Base-by-base conservation (phyloP, 2,888 invertebrate species). In the Ectemnius lituratus region DNA sequence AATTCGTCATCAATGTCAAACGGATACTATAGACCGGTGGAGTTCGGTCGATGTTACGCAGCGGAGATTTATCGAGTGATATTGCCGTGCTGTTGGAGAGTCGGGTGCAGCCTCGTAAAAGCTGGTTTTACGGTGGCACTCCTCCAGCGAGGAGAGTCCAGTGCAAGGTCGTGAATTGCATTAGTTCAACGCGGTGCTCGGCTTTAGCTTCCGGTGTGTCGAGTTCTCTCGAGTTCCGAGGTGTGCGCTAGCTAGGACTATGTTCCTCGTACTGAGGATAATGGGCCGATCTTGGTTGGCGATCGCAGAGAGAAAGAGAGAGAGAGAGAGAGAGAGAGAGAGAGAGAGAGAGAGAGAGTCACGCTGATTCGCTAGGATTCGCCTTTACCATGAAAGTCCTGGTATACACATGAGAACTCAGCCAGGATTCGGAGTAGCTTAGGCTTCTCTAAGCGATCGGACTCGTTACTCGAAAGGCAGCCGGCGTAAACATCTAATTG, bases 131-230 rank as follows among this genome's bases (percentile, higher is more conserved):
- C 45, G 46, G 28, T 27, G 4, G 18, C 61, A 57, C 18, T 23
- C 64, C 62, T 49, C 45, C 58, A 61, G 62, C 57, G 66, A 66
- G 66, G 3, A 23, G 66, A 70, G 59, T 62, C 56, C 46, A 14
- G 56, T 47, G 69, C 47, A 64, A 73, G 56, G 64, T 23, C 52
- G 70, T 67, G 70, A 67, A 70, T 74, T 66, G 62, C 73, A 52
- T 52, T 52, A 16, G 52, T 52, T 14, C 4, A 14, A 52, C n/a
- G 16, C 52, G 52, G 52, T 16, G 52, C 4, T 13, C 52, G 4
- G 16, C 14, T 16, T 1, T 16, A 14, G 14, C 16, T 52, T 52
- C 52, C 16, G 52, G 8, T 14, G 14, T 4, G 37, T 37, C 37
- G 37, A 37, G 37, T 37, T 37, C 37, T 37, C 37, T 37, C 11